Evolutionary conservation across 2,113 vertebrate genomes (phyloP).

Genomic region (Caracal caracal): DNA sequence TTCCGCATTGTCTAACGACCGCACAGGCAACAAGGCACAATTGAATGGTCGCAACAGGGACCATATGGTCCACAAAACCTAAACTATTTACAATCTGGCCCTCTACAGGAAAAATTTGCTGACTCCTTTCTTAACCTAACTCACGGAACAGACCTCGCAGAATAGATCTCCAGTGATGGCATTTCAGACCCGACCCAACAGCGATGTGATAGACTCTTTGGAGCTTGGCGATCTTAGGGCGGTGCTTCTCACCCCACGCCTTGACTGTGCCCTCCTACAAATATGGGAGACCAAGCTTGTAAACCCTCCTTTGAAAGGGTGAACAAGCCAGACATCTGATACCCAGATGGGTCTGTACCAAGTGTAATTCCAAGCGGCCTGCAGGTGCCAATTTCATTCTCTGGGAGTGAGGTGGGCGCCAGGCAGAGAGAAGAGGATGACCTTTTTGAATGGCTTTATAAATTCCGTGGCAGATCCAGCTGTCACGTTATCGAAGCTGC

Average conservation of each 20-base stretch:
- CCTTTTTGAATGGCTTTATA: conserved; percentile 40
- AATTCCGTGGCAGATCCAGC: conserved; percentile 52
- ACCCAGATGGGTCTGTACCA: conserved; percentile 14
- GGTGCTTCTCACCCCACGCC: neutral
- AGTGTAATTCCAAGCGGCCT: neutral
- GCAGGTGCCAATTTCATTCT: conserved; percentile 41
- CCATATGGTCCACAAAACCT: neutral
- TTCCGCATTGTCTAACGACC: neutral
- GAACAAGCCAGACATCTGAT: neutral
- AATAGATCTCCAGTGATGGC: neutral
- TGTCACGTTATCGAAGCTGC: conserved; percentile 64
- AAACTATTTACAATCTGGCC: neutral
- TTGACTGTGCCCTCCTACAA: neutral
- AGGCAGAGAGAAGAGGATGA: neutral
- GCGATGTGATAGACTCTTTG: neutral
- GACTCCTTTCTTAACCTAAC: neutral
- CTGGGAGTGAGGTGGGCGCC: neutral
- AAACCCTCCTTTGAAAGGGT: neutral
- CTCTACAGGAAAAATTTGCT: neutral
- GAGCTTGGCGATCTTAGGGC: neutral
- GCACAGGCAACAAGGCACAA: fast-evolving
- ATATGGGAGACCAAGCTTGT: neutral
- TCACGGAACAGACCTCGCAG: neutral
- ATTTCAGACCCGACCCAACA: neutral
- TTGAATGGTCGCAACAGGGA: neutral